Base-by-base conservation (phyloP, 2,888 invertebrate genomes). In the Julus scandinavius region DNA sequence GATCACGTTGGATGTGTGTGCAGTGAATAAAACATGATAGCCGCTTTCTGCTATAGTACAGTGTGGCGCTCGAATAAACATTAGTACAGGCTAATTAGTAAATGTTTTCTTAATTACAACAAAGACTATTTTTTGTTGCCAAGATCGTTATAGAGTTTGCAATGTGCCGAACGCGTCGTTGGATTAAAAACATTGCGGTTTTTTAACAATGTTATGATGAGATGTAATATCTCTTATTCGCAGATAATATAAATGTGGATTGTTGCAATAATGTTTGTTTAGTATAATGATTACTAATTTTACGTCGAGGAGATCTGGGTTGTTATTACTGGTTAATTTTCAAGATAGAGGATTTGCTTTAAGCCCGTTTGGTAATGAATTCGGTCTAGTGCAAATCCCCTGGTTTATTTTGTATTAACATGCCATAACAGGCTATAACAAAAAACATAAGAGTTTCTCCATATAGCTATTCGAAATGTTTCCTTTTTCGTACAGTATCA, bases 21-120 rank as follows among this genome's bases (percentile, higher is more conserved):
- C 72, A 72, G 72, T 72, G 72, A 72, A 72, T 72, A 72, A 29
- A 72, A 72, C 72, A 72, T 72, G 29, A 72, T 72, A 72, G 72
- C 29, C 72, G 6, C 72, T 72, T 29, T 29, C 54, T 54, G 54
- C 41, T 54, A 54, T 54, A n/a, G 63, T 63, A 9, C 29, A 29
- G 5, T 29, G 29, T 29, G 72, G 72, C 29, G n/a, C 29, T 72
- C 20, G 72, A 17, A 72, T 29, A 72, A 72, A 72, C 72, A 72
- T 72, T 72, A 29, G 20, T 29, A 9, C 72, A 13, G 2, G 29
- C 29, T 72, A 29, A 72, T 72, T 72, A 72, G 72, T 29, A 29
- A 72, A 72, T 72, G 72, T 63, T 72, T 72, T 72, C 29, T 72
- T 72, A 72, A 72, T 72, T 72, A 11, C 72, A 29, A 72, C 72